Base-by-base conservation (phyloP, 2,888 invertebrate species). In the Chirona hameri region DNA sequence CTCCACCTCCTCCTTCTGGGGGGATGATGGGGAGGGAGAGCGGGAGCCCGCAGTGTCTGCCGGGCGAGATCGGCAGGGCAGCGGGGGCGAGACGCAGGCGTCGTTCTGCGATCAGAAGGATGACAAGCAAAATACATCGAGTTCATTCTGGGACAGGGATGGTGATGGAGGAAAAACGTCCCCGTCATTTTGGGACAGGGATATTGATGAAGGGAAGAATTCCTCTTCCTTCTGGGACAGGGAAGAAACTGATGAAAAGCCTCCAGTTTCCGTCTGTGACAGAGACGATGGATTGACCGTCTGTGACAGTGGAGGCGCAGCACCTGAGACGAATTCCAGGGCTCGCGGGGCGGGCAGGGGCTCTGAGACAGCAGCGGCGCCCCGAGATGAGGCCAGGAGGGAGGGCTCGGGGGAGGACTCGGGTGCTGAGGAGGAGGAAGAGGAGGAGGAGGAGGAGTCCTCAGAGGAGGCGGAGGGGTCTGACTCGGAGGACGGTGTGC, bases 1-100 rank as follows among this genome's bases (percentile, higher is more conserved):
- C 76, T 31, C 9, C 27, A 69, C 76, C 39, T 9, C 39, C 76
- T 39, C 72, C 18, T 76, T 76, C 72, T 76, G 76, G 76, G 76
- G 76, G 9, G 76, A 69, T 29, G 69, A 29, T 29, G 65, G n/a
- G n/a, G n/a, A n/a, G n/a, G n/a, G n/a, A n/a, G n/a, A n/a, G n/a
- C n/a, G n/a, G n/a, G n/a, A n/a, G n/a, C n/a, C n/a, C n/a, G n/a
- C n/a, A n/a, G n/a, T n/a, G n/a, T n/a, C n/a, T n/a, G n/a, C n/a
- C n/a, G n/a, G n/a, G n/a, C n/a, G n/a, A n/a, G n/a, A n/a, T n/a
- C n/a, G n/a, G n/a, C n/a, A n/a, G n/a, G n/a, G n/a, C n/a, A n/a
- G 2, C 12, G 65, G 27, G 24, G 24, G 18, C 27, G 65, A 65
- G 2, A n/a, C n/a, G 14, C 3, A 4, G 4, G 12, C 65, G 10